Evolutionary conservation across 2,797 vertebrate species (phyloP).

Genomic region (Pseudochirops cupreus): DNA sequence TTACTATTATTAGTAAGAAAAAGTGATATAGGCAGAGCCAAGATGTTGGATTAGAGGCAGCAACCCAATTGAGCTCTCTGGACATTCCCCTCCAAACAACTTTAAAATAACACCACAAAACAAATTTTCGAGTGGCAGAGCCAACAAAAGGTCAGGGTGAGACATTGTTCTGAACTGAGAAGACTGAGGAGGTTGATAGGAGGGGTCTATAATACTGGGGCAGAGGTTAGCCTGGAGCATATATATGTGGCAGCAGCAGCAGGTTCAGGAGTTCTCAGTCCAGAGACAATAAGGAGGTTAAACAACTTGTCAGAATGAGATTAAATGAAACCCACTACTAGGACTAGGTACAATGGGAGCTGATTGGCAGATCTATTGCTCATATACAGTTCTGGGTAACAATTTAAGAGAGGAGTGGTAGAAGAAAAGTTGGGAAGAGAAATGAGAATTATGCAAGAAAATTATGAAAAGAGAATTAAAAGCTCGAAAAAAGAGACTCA

Average conservation of each 20-base stretch:
- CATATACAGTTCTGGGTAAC: neutral
- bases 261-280: neutral
- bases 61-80: neutral
- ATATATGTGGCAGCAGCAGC: neutral
- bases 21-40: neutral
- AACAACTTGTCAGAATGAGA: neutral
- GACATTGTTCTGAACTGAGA: neutral
- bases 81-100: neutral
- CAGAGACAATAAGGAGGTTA: neutral
- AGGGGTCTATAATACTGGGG: neutral
- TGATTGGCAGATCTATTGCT: neutral
- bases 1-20: neutral
- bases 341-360: rapidly evolving
- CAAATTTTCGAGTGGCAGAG: neutral
- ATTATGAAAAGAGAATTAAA: neutral
- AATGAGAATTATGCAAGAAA: neutral
- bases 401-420: neutral
- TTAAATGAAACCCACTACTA: neutral
- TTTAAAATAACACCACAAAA: neutral
- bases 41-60: neutral
- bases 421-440: neutral
- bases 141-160: neutral
- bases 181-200: neutral
- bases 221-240: neutral
- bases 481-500: neutral